phyloP scores from a whole-genome alignment of 2,888 invertebrate species.

The Orgyia antiqua region DNA sequence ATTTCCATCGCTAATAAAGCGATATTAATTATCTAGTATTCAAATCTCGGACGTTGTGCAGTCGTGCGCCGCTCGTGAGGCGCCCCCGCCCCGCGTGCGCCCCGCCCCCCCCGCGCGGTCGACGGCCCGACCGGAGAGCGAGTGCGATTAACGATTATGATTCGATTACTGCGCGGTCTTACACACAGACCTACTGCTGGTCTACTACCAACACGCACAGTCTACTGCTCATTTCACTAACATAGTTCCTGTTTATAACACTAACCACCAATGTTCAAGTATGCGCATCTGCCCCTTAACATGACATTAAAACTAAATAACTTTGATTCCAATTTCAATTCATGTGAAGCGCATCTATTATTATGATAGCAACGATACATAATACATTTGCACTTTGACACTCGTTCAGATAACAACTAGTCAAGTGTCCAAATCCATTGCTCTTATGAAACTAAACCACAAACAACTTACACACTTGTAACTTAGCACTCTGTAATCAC shows the following conservation, averaged over 20 bases:
- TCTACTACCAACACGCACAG: too few species aligned
- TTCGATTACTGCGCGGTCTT: conserved; percentile 37
- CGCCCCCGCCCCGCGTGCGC: conserved; percentile 20
- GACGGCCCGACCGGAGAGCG: conserved; percentile 41
- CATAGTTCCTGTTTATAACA: background rate
- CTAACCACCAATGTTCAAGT: background rate
- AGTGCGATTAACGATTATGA: conserved; percentile 52
- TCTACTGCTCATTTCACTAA: background rate
- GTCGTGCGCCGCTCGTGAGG: conserved; percentile 61
- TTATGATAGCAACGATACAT: too few species aligned
- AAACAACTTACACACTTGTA: too few species aligned
- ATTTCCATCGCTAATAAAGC: conserved; percentile 72
- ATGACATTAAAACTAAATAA: too few species aligned
- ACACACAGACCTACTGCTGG: conserved; percentile 21
- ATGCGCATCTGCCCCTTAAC: too few species aligned
- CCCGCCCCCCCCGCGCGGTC: conserved; percentile 31
- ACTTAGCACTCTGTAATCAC: too few species aligned
- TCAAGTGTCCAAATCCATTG: too few species aligned
- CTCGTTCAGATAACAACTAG: too few species aligned
- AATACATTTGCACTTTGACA: too few species aligned
- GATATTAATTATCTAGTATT: conserved; percentile 78
- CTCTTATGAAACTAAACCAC: too few species aligned
- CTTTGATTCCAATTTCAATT: too few species aligned
- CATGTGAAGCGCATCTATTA: too few species aligned
- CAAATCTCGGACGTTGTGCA: conserved; percentile 65